A percentile compares a stretch with the other conserved stretches of the same genome.
These are phyloP conservation scores for Hyperoplus lanceolatus DNA, from an alignment of 2,797 vertebrate genomes.

Conservation along the genomic window DNA sequence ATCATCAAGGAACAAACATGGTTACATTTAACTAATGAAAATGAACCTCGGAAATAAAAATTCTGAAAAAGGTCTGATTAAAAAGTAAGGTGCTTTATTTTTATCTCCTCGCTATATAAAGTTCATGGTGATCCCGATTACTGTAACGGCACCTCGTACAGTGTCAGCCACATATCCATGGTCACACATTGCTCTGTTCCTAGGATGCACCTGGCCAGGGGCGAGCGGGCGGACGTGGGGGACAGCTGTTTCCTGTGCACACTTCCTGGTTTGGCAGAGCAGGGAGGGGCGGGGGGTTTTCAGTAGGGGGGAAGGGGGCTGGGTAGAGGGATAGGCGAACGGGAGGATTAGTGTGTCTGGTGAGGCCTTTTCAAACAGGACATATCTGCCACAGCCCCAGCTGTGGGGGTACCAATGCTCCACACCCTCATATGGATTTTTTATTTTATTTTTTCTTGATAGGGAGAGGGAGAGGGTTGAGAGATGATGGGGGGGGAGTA, in stretches of 20 bases:
- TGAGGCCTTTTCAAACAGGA: conserved; percentile 80
- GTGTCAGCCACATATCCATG: conserved; percentile 58
- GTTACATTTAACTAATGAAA: background rate
- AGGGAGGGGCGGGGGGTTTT: background rate
- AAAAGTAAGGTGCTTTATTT: conserved; percentile 17
- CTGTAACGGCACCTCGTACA: conserved; percentile 60
- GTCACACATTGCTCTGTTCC: conserved; percentile 80
- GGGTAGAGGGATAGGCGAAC: conserved; percentile 9
- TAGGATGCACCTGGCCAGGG: conserved; percentile 89
- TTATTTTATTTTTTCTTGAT: background rate
- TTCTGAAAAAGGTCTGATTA: background rate
- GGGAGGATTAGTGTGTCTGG: conserved; percentile 41
- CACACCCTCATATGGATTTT: conserved; percentile 32
- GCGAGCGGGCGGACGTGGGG: conserved; percentile 77
- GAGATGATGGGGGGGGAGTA: background rate
- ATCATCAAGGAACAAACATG: background rate
- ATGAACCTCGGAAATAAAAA: background rate
- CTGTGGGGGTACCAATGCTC: conserved; percentile 68
- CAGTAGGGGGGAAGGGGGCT: background rate
- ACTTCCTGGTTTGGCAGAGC: conserved; percentile 81
- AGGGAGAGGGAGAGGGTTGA: background rate
- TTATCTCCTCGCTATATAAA: conserved; percentile 38
- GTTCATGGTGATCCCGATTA: conserved; percentile 59
- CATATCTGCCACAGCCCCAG: conserved; percentile 75
- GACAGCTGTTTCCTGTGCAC: conserved; percentile 89